These are phyloP conservation scores for Drosophila littoralis DNA, from an alignment of 1,140 invertebrate genomes.

Conservation along the genomic window DNA sequence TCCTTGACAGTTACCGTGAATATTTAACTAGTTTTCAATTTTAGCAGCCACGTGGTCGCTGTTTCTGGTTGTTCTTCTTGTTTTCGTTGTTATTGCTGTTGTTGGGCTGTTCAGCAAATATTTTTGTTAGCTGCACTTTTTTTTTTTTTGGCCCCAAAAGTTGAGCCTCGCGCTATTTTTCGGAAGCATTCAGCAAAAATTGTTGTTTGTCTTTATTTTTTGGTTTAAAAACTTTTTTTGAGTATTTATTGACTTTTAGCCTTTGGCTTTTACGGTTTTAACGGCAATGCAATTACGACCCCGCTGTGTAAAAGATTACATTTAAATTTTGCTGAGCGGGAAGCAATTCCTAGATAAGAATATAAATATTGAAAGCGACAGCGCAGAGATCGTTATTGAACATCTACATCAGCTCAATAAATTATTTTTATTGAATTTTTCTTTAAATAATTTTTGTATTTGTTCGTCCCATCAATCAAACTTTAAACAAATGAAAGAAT, in stretches of 20 bases:
- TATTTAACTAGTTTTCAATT: slow-evolving; percentile 74
- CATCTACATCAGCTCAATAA: background rate
- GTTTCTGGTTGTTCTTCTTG: slow-evolving; percentile 9
- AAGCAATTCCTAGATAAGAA: too few relatives aligned
- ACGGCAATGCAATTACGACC: slow-evolving; percentile 25
- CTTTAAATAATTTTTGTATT: background rate
- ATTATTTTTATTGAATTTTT: background rate
- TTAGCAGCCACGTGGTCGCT: slow-evolving; percentile 38
- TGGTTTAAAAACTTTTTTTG: slow-evolving; percentile 39
- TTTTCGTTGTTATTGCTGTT: slow-evolving; percentile 18
- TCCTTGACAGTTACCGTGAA: slow-evolving; percentile 45
- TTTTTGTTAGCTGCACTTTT: slow-evolving; percentile 36
- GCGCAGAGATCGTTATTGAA: background rate
- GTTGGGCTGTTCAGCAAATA: slow-evolving; percentile 51
- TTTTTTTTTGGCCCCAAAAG: slow-evolving; percentile 17
- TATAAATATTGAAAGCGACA: too few relatives aligned
- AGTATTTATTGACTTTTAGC: slow-evolving; percentile 14
- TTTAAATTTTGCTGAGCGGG: slow-evolving; percentile 1
- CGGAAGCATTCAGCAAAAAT: slow-evolving; percentile 53
- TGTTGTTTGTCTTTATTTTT: slow-evolving; percentile 26
- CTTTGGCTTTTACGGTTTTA: slow-evolving; percentile 36
- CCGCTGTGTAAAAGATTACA: background rate
- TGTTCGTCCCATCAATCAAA: slow-evolving; percentile 4
- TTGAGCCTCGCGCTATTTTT: slow-evolving; percentile 24
- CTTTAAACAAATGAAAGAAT: background rate